Conservation (phyloP, 2,113 vertebrate genomes). For the Scalopus aquaticus region DNA sequence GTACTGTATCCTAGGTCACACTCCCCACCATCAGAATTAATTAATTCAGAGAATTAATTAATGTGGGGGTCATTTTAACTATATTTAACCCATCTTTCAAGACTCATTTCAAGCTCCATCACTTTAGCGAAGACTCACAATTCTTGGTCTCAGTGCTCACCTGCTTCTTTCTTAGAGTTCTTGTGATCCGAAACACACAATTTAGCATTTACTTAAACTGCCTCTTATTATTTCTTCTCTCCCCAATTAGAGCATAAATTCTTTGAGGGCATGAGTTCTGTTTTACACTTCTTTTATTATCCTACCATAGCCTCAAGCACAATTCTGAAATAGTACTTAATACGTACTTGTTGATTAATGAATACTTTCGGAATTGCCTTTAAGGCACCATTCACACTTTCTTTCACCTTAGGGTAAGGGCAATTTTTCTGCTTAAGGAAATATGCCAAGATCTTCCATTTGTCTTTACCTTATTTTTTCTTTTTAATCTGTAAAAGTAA, state of each 20-base stretch:
- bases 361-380: constrained; percentile 33
- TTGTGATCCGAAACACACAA: neutral
- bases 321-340: constrained; percentile 43
- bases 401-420: constrained; percentile 48
- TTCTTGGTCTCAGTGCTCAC: neutral
- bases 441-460: neutral
- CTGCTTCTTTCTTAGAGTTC: neutral
- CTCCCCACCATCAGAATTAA: constrained; percentile 48
- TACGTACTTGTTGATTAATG: constrained; percentile 55
- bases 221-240: constrained; percentile 31
- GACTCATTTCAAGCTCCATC: neutral
- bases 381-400: constrained; percentile 42
- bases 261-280: constrained; percentile 37
- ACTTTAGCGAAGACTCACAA: no score
- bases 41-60: constrained; percentile 50
- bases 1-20: constrained; percentile 42
- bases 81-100: constrained; percentile 9
- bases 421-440: neutral
- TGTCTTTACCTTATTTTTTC: neutral
- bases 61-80: neutral
- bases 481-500: neutral
- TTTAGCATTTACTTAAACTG: constrained; percentile 16
- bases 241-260: constrained; percentile 36
- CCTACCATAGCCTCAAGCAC: neutral
- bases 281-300: constrained; percentile 14